Percentiles rank a stretch among this genome's conserved stretches.
These are phyloP conservation scores for Euphonia xanthogaster DNA, from an alignment of 2,797 vertebrate genomes.

Conservation along the genomic window DNA sequence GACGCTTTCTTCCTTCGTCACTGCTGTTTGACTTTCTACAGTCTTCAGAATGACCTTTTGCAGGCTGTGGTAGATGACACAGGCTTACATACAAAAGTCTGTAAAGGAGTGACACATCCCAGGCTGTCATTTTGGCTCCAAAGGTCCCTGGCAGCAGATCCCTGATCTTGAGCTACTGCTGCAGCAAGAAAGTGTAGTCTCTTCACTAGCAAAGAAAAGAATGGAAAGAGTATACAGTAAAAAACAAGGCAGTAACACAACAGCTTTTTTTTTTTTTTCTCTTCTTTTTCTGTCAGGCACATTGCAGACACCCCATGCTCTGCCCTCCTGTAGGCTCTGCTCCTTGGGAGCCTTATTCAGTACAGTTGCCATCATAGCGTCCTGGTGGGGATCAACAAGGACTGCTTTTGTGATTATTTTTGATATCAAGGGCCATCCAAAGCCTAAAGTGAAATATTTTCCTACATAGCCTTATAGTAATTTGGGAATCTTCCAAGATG, in stretches of 20 bases:
- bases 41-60: constrained; percentile 46
- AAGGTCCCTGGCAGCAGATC: background rate
- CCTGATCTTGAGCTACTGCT: constrained; percentile 7
- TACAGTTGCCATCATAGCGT: background rate
- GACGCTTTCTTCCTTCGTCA: constrained; percentile 38
- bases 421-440: background rate
- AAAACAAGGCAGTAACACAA: background rate
- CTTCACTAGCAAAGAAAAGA: background rate
- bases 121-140: background rate
- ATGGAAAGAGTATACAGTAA: background rate
- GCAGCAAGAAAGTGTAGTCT: background rate
- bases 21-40: constrained; percentile 36
- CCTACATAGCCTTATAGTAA: background rate
- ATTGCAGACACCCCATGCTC: rapidly evolving
- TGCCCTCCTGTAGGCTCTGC: background rate
- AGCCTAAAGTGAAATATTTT: background rate
- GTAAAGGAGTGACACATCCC: background rate
- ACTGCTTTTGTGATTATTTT: background rate
- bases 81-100: background rate
- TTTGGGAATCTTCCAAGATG: background rate
- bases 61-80: background rate
- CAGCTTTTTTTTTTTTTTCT: background rate
- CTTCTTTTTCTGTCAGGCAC: background rate
- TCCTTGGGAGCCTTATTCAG: background rate
- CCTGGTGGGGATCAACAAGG: background rate